Evolutionary conservation across 2,888 invertebrate species (phyloP).

Genomic region (Yponomeuta plumbellus): DNA sequence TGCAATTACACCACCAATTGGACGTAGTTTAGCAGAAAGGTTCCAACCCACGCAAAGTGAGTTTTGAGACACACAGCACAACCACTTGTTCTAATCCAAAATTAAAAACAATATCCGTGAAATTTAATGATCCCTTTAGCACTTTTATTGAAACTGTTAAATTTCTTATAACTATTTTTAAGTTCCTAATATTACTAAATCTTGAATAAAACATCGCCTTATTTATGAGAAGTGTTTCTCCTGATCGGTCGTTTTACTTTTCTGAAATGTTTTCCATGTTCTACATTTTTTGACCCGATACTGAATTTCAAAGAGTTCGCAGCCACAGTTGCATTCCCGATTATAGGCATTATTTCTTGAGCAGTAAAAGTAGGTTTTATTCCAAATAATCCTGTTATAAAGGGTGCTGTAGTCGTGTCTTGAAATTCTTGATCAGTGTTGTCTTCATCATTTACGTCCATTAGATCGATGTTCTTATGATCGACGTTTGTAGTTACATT

Average conservation of each 20-base stretch:
- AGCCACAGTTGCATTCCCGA: neutral
- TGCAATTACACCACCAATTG: no score
- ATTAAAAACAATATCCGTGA: no score
- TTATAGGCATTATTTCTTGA: neutral
- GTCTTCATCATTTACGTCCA: slow-evolving; percentile 34
- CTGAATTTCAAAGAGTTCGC: slow-evolving; percentile 30
- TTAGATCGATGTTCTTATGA: slow-evolving; percentile 25
- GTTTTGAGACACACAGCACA: no score
- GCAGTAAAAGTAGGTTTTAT: neutral
- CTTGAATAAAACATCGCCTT: slow-evolving; percentile 9
- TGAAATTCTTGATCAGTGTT: neutral
- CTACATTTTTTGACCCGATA: slow-evolving; percentile 29
- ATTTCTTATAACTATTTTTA: no score
- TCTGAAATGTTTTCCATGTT: slow-evolving; percentile 18
- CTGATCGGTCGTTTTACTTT: slow-evolving; percentile 27
- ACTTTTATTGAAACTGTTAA: no score
- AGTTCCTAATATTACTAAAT: no score
- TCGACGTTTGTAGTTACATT: slow-evolving; percentile 1
- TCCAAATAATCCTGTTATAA: neutral
- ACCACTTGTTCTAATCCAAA: no score
- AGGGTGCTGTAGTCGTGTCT: neutral
- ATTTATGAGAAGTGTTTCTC: slow-evolving; percentile 33
- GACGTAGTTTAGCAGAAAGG: no score
- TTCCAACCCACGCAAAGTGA: no score
- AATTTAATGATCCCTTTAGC: no score